Conservation (phyloP, 1,140 invertebrate species). For the Musca domestica region DNA sequence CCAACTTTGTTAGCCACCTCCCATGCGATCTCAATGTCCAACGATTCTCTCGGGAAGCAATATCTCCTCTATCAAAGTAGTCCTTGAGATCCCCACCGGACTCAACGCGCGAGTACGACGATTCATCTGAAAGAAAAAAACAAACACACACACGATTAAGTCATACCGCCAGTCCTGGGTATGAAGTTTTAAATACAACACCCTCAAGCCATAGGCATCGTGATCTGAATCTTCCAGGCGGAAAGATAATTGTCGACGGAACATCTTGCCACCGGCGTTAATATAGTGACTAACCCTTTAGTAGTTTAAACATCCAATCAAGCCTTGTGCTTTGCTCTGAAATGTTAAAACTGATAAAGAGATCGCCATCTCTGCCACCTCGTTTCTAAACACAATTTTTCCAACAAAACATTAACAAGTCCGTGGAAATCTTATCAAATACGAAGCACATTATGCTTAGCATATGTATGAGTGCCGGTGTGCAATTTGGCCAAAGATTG, state of each 20-base stretch:
- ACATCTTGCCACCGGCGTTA: conserved; percentile 27
- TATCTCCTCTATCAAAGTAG: conserved; percentile 80
- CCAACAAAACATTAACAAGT: too few species aligned
- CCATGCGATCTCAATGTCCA: conserved; percentile 95
- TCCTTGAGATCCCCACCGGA: conserved; percentile 74
- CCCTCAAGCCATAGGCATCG: neutral
- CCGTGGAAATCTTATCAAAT: too few species aligned
- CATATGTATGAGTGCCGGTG: too few species aligned
- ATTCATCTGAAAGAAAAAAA: conserved; percentile 52
- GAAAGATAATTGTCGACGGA: conserved; percentile 48
- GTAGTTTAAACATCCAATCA: too few species aligned
- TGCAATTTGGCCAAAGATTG: too few species aligned
- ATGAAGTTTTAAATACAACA: neutral
- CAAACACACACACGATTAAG: neutral
- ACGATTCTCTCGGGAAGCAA: conserved; percentile 82
- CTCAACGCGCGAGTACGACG: conserved; percentile 80
- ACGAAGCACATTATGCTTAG: too few species aligned
- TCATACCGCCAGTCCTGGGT: neutral
- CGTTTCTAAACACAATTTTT: too few species aligned
- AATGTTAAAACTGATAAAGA: too few species aligned
- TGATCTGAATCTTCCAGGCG: conserved; percentile 45
- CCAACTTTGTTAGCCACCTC: conserved; percentile 97
- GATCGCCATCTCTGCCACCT: too few species aligned
- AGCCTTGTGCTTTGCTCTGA: too few species aligned
- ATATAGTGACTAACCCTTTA: too few species aligned